Conservation (phyloP, 2,113 vertebrate genomes). For the Mastomys natalensis region DNA sequence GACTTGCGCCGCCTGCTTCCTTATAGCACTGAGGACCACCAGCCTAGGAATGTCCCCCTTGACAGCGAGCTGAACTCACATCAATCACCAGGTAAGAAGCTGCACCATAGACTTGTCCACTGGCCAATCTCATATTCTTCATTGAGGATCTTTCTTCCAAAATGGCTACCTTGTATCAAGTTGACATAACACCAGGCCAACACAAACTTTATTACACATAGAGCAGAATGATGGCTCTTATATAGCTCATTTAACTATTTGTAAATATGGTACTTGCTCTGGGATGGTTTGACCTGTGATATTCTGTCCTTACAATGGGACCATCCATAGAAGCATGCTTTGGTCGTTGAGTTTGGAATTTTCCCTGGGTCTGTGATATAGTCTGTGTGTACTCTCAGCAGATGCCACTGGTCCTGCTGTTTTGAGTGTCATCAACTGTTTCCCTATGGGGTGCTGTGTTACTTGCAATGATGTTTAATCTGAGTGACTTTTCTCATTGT, state of each 20-base stretch:
- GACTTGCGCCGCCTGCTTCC: neutral
- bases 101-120: neutral
- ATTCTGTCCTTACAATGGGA: neutral
- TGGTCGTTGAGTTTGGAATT: neutral
- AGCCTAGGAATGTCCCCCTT: neutral
- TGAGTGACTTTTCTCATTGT: neutral
- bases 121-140: neutral
- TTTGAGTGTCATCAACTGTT: too few species aligned
- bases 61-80: neutral
- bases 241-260: neutral
- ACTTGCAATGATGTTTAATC: neutral
- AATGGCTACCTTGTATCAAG: neutral
- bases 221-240: neutral
- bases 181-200: neutral
- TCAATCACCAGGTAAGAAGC: neutral
- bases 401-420: too few species aligned
- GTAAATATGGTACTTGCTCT: too few species aligned
- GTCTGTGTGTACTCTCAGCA: neutral
- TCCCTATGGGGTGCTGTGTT: neutral
- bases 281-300: neutral
- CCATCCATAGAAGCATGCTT: neutral
- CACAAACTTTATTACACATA: neutral
- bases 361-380: neutral
- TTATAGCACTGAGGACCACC: neutral
- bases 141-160: neutral